Conservation (phyloP, 2,888 invertebrate genomes). For the Campaea margaritaria region DNA sequence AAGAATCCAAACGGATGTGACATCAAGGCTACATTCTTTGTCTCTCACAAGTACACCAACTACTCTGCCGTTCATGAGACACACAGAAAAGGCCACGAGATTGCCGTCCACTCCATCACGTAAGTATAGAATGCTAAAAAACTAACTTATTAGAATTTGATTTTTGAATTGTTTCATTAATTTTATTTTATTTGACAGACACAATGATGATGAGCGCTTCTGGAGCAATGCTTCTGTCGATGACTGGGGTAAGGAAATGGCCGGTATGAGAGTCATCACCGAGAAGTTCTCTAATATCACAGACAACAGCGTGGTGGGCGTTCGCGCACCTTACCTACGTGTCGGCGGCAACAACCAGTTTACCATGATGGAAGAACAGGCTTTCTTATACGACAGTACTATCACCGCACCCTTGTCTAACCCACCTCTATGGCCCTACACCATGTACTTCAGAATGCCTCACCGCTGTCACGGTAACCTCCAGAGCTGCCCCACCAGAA, state of each 20-base stretch:
- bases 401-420: constrained; percentile 96
- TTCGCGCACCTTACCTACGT: constrained; percentile 94
- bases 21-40: constrained; percentile 96
- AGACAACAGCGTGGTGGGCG: constrained; percentile 96
- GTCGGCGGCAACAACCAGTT: constrained; percentile 98
- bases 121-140: constrained; percentile 78
- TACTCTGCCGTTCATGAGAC: constrained; percentile 97
- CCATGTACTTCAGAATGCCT: constrained; percentile 98
- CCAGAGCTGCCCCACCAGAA: constrained; percentile 95
- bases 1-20: constrained; percentile 97
- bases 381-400: constrained; percentile 97
- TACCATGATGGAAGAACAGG: constrained; percentile 98
- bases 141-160: not conserved
- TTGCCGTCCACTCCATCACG: constrained; percentile 97
- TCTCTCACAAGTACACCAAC: constrained; percentile 97
- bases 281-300: constrained; percentile 96
- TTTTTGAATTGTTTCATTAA: not conserved
- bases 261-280: constrained; percentile 95
- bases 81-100: constrained; percentile 96
- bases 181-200: constrained; percentile 78
- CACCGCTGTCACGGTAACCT: constrained; percentile 97
- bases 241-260: constrained; percentile 98
- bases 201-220: constrained; percentile 96
- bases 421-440: constrained; percentile 98
- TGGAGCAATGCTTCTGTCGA: constrained; percentile 97